phyloP scores from a whole-genome alignment of 2,888 invertebrate genomes.

The Serrognathus titanus region DNA sequence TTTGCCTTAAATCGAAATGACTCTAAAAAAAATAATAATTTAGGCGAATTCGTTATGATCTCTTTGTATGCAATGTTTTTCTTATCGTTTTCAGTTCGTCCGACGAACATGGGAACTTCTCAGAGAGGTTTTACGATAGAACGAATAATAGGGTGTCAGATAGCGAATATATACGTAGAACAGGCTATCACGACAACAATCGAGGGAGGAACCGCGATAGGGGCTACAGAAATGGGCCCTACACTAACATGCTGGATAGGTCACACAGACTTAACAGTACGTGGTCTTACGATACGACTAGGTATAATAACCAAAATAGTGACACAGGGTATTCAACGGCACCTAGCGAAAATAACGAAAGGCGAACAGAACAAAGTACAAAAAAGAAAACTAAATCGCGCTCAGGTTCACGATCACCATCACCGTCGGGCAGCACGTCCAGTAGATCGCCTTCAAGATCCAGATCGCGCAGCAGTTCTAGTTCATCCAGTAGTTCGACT shows the following conservation, averaged over 20 bases:
- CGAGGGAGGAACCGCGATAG: conserved; percentile 48
- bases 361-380: conserved; percentile 35
- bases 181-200: conserved; percentile 48
- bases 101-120: conserved; percentile 53
- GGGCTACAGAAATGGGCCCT: conserved; percentile 50
- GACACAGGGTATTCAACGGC: conserved; percentile 47
- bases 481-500: conserved; percentile 60
- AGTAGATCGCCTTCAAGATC: conserved; percentile 54
- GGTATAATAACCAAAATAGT: conserved; percentile 20
- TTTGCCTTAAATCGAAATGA: no score
- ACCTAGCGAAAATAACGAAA: conserved; percentile 38
- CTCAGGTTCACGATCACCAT: conserved; percentile 54
- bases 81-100: conserved; percentile 45
- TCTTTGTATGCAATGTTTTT: neutral
- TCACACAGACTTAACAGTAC: conserved; percentile 30
- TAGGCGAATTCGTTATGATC: no score
- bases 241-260: conserved; percentile 43
- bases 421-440: conserved; percentile 54
- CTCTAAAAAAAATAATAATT: no score
- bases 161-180: conserved; percentile 40
- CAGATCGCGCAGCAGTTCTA: conserved; percentile 54
- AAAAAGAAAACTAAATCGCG: conserved; percentile 49
- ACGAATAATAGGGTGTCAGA: conserved; percentile 37
- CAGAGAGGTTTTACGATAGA: conserved; percentile 55
- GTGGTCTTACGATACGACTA: conserved; percentile 22